phyloP scores from a whole-genome alignment of 2,797 vertebrate species.

The Poecilia velifera region DNA sequence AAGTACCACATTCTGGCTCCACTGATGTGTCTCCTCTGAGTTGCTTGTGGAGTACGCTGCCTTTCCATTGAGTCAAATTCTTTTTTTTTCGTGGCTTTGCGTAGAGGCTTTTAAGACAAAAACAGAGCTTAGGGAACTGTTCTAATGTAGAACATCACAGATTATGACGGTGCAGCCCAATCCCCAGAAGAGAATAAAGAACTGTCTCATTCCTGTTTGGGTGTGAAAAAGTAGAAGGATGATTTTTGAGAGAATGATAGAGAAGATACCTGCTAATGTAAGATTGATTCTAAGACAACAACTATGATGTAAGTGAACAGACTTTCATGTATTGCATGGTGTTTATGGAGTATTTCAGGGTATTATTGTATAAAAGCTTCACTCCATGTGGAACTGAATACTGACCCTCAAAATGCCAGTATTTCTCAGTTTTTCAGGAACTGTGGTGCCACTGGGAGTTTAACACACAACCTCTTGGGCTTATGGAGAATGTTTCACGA shows the following conservation, averaged over 20 bases:
- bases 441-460: background rate
- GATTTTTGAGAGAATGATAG: slow-evolving; percentile 47
- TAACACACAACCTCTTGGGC: background rate
- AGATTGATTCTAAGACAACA: slow-evolving; percentile 56
- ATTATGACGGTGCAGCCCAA: slow-evolving; percentile 51
- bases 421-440: background rate
- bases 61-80: slow-evolving; percentile 42
- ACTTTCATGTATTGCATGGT: background rate
- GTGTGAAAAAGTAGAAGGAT: slow-evolving; percentile 27
- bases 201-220: slow-evolving; percentile 42
- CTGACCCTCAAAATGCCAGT: slow-evolving; percentile 6
- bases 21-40: slow-evolving; percentile 59
- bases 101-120: slow-evolving; percentile 49
- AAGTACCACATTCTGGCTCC: slow-evolving; percentile 57
- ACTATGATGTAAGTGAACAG: slow-evolving; percentile 34
- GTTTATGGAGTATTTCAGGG: slow-evolving; percentile 25
- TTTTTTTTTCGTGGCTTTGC: slow-evolving; percentile 43
- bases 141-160: slow-evolving; percentile 43
- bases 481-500: background rate
- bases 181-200: slow-evolving; percentile 58
- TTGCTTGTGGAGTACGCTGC: slow-evolving; percentile 31
- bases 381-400: slow-evolving; percentile 5
- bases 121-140: slow-evolving; percentile 49
- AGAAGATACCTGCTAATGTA: slow-evolving; percentile 45
- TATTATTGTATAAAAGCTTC: background rate